Conservation (phyloP, 2,888 invertebrate species). For the Apamea sordens region DNA sequence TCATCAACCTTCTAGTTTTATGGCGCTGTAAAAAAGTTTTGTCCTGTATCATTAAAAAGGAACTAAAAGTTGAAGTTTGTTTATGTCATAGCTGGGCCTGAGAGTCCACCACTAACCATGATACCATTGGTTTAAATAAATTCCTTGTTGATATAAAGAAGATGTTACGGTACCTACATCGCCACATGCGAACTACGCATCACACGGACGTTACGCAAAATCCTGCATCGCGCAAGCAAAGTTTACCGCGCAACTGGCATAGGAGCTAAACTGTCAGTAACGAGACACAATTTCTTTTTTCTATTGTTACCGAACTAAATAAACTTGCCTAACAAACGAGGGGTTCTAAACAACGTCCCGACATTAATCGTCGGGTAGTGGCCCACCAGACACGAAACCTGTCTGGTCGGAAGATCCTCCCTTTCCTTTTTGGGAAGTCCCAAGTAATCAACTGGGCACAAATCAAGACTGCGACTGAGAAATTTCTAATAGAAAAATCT, state of each 20-base stretch:
- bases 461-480: not conserved
- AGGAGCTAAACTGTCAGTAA: no score
- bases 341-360: no score
- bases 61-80: not conserved
- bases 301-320: no score
- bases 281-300: no score
- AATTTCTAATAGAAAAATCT: not conserved
- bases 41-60: not conserved
- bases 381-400: no score
- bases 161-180: not conserved
- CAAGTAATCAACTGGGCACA: not conserved
- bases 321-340: no score
- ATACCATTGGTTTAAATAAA: not conserved
- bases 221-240: not conserved
- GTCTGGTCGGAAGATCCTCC: not conserved
- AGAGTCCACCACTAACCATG: not conserved
- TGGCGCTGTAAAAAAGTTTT: slow-evolving; percentile 31
- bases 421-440: not conserved
- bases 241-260: not conserved
- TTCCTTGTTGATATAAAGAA: not conserved
- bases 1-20: slow-evolving; percentile 38
- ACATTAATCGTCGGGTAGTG: no score
- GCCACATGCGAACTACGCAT: not conserved
- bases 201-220: not conserved
- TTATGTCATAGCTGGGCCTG: not conserved